Percentiles rank a stretch among this genome's conserved stretches.
phyloP scores from a whole-genome alignment of 2,797 vertebrate species.

The Scleropages formosus region DNA sequence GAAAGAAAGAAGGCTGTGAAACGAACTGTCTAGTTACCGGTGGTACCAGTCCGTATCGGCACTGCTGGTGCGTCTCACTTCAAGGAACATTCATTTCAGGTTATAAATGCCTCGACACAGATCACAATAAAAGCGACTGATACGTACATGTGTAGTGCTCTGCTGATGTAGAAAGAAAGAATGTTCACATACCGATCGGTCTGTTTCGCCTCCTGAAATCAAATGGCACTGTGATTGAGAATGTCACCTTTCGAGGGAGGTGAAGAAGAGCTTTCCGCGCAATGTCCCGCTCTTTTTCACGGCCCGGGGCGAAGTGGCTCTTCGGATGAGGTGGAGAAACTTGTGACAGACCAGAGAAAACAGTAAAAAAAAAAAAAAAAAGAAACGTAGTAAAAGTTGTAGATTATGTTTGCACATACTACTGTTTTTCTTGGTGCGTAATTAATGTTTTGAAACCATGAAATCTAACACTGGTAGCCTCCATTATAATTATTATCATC shows the following conservation, averaged over 20 bases:
- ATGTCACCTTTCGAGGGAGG: neutral
- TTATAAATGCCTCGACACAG: neutral
- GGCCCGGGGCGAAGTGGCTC: neutral
- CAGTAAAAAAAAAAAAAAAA: too few relatives aligned
- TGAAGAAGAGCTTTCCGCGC: neutral
- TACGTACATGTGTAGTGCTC: neutral
- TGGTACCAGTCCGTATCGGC: slow-evolving; percentile 1
- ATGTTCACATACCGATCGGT: neutral
- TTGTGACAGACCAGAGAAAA: neutral
- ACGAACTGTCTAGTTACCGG: slow-evolving; percentile 23
- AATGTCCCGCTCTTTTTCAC: slow-evolving; percentile 1
- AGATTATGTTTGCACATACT: slow-evolving; percentile 14
- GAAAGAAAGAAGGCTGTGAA: slow-evolving; percentile 1
- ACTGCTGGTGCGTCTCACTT: neutral
- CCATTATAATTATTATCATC: too few relatives aligned
- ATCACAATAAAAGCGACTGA: too few relatives aligned
- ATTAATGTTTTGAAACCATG: slow-evolving; percentile 17
- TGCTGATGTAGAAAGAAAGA: neutral
- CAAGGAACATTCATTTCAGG: neutral
- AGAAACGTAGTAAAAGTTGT: slow-evolving; percentile 47
- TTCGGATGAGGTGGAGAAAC: slow-evolving; percentile 8
- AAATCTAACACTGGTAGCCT: slow-evolving; percentile 12
- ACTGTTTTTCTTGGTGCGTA: slow-evolving; percentile 16
- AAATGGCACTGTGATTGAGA: neutral
- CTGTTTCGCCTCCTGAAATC: slow-evolving; percentile 2